Evolutionary conservation across 2,113 vertebrate genomes (phyloP).

Genomic region (Cyphotilapia sp.): DNA sequence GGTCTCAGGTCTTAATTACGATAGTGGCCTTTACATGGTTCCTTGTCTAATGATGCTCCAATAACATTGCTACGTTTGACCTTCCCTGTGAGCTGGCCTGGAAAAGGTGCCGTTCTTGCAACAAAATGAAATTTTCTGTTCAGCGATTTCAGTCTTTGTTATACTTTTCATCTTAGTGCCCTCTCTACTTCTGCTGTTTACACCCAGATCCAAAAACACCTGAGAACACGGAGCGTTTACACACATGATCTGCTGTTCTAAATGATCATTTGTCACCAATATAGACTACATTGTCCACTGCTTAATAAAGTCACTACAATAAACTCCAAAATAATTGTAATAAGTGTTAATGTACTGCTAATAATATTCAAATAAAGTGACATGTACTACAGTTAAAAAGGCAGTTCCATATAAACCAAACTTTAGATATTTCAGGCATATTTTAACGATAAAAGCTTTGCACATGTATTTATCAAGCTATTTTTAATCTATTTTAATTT

Average conservation of each 20-base stretch:
- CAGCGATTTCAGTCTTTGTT: neutral
- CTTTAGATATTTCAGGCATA: neutral
- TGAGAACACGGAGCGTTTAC: neutral
- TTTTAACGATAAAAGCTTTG: neutral
- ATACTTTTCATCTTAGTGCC: neutral
- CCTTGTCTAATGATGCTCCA: constrained; percentile 55
- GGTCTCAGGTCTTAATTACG: constrained; percentile 72
- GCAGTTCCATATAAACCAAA: rapidly evolving
- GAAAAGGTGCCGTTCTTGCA: neutral
- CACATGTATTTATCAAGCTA: neutral
- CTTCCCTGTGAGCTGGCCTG: constrained; percentile 10
- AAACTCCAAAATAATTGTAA: neutral
- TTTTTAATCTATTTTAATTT: neutral
- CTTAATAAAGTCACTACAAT: neutral
- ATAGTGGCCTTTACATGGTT: constrained; percentile 61
- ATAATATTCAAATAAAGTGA: neutral
- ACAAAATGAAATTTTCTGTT: neutral
- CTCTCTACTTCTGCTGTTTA: neutral
- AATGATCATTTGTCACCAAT: neutral
- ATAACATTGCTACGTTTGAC: constrained; percentile 53
- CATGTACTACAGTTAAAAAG: neutral
- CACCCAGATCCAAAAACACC: neutral
- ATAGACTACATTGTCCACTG: neutral
- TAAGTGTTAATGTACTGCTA: neutral
- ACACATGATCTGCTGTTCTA: neutral